Conservation (phyloP, 2,888 invertebrate species). For the Boloria euphrosyne region DNA sequence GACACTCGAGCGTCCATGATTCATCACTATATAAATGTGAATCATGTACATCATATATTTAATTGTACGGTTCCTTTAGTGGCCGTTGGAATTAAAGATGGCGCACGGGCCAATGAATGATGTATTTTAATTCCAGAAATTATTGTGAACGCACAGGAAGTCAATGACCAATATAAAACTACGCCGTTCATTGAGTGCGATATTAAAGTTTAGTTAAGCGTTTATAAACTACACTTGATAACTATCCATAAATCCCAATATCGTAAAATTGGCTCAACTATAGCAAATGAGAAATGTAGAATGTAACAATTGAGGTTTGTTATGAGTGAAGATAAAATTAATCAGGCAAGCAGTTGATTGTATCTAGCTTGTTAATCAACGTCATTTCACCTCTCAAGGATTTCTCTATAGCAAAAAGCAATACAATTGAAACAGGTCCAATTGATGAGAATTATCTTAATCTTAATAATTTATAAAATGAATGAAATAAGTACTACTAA, state of each 20-base stretch:
- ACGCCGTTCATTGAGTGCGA: slow-evolving; percentile 26
- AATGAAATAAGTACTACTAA: neutral
- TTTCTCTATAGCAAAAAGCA: slow-evolving; percentile 14
- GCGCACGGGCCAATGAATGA: slow-evolving; percentile 51
- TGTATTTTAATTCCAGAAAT: slow-evolving; percentile 62
- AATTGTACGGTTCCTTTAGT: slow-evolving; percentile 45
- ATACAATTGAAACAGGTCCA: slow-evolving; percentile 14
- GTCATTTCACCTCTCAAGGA: slow-evolving; percentile 14
- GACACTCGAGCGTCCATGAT: slow-evolving; percentile 69
- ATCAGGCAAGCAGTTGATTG: slow-evolving; percentile 11
- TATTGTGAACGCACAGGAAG: slow-evolving; percentile 45
- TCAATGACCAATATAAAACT: slow-evolving; percentile 53
- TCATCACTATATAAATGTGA: slow-evolving; percentile 74
- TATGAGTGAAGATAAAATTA: slow-evolving; percentile 22
- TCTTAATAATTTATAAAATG: slow-evolving; percentile 3
- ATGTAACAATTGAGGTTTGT: slow-evolving; percentile 24
- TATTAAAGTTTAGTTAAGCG: slow-evolving; percentile 17
- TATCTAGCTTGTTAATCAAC: slow-evolving; percentile 14
- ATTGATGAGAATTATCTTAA: slow-evolving; percentile 7
- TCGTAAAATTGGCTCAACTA: slow-evolving; percentile 26
- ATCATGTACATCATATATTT: slow-evolving; percentile 65
- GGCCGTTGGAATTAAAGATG: slow-evolving; percentile 46
- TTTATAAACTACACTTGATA: slow-evolving; percentile 20
- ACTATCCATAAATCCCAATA: slow-evolving; percentile 24
- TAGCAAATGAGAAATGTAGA: slow-evolving; percentile 14